Conservation (phyloP, 1,140 invertebrate genomes). For the Ceratina calcarata region DNA sequence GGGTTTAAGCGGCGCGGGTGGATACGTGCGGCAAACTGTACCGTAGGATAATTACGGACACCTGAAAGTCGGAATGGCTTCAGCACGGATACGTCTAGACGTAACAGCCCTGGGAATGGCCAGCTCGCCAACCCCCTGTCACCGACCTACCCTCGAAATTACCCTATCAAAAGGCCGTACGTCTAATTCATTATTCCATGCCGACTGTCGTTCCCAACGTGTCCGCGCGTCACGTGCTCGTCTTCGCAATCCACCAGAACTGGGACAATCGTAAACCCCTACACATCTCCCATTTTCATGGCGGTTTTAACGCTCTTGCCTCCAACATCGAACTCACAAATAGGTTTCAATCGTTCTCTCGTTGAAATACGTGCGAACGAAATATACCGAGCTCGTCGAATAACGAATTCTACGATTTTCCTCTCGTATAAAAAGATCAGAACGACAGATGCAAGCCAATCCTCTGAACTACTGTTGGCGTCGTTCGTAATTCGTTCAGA, state of each 20-base stretch:
- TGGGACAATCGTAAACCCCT: slow-evolving; percentile 38
- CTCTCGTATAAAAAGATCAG: too few species aligned
- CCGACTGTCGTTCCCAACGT: slow-evolving; percentile 23
- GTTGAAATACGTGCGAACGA: too few species aligned
- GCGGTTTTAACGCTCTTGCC: neutral
- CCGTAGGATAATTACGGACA: slow-evolving; percentile 72
- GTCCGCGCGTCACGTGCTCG: slow-evolving; percentile 20
- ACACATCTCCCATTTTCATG: neutral
- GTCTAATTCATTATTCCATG: slow-evolving; percentile 63
- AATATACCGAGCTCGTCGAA: too few species aligned
- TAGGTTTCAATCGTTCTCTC: too few species aligned
- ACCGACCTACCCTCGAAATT: slow-evolving; percentile 66
- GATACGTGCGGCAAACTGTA: slow-evolving; percentile 53
- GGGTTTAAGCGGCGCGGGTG: slow-evolving; percentile 63
- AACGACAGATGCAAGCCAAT: neutral
- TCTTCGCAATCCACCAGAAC: slow-evolving; percentile 15
- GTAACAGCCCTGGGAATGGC: slow-evolving; percentile 67
- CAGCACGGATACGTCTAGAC: slow-evolving; percentile 71
- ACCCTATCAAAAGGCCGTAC: slow-evolving; percentile 70
- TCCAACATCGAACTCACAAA: too few species aligned
- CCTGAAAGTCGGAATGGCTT: slow-evolving; percentile 74
- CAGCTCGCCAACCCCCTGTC: slow-evolving; percentile 65
- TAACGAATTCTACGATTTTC: too few species aligned
- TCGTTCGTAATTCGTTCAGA: slow-evolving; percentile 28
- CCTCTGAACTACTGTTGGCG: neutral